Conservation (phyloP, 2,113 vertebrate species). For the Microtus richardsoni region DNA sequence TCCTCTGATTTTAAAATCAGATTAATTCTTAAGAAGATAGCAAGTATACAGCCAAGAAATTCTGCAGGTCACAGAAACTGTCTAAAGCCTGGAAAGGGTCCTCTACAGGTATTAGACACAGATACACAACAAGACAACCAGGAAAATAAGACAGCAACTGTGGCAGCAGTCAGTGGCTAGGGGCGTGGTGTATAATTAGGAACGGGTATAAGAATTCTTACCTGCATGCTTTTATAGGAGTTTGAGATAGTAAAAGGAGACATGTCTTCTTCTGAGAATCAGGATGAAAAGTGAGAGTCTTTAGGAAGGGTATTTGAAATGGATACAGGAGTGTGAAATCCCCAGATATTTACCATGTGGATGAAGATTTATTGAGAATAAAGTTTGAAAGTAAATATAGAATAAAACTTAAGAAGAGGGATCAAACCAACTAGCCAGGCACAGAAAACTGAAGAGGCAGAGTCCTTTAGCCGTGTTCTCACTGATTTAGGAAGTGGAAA, state of each 20-base stretch:
- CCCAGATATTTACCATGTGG: background rate
- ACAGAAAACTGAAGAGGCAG: background rate
- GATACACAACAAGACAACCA: background rate
- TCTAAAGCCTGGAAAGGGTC: background rate
- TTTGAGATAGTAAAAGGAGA: background rate
- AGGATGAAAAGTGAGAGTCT: background rate
- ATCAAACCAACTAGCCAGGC: background rate
- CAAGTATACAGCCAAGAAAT: background rate
- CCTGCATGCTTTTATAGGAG: background rate
- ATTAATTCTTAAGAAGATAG: background rate
- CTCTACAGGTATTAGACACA: background rate
- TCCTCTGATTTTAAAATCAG: conserved; percentile 19
- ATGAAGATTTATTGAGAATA: background rate
- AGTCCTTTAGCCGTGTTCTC: background rate
- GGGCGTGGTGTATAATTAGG: background rate
- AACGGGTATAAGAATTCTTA: background rate
- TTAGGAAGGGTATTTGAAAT: background rate
- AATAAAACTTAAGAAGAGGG: background rate
- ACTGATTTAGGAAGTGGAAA: background rate
- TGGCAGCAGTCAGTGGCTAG: background rate
- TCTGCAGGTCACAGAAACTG: background rate
- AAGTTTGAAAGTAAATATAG: background rate
- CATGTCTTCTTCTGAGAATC: background rate
- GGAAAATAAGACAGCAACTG: background rate
- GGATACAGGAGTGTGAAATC: background rate